Evolutionary conservation across 2,797 vertebrate species (phyloP), one percentile per base, ranked within the genome.

Genomic region (Myripristis jacobus): DNA sequence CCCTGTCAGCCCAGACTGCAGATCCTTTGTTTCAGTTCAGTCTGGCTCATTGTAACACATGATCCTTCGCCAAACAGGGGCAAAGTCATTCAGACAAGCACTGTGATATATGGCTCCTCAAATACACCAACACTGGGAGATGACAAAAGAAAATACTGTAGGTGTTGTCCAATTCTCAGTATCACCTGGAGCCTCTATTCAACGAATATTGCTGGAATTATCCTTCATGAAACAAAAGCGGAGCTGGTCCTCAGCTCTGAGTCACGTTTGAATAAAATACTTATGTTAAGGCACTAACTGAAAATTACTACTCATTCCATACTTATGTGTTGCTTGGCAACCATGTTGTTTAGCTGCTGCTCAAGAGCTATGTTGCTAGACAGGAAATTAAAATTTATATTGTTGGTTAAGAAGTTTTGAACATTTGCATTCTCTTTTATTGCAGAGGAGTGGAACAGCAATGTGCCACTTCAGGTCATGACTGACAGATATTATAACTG

Each of bases 21-120:
- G 12, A 69, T 25, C 80, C 78, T 83, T 86, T 92, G 90, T 88
- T 85, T 89, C 75, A 64, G 48, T 83, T 68, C 76, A 66, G 83
- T 88, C 87, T 89, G 88, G 80, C 73, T 86, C 85, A 80, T 77
- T 91, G 82, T 87, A 78, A 55, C 70, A 31, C 65, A 65, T 81
- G 79, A 92, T 89, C 91, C 89, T 65, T 91, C 78, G 52, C 59
- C 83, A 91, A 91, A 90, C 82, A 91, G 78, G 79, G 82, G 85
- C 78, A 77, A 85, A 82, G 76, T 73, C 79, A 78, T 81, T 85
- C 79, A 85, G 84, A 82, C 81, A 70, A 74, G 71, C 12, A 63
- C 77, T 57, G 79, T 87, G 88, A 79, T 85, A 76, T 64, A 58
- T 84, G 60, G 75, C 75, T 86, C 55, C 70, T 70, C 84, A 81